Percentiles rank a stretch among this genome's conserved stretches.
Conservation (phyloP, 2,113 vertebrate species). For the Indicator indicator region DNA sequence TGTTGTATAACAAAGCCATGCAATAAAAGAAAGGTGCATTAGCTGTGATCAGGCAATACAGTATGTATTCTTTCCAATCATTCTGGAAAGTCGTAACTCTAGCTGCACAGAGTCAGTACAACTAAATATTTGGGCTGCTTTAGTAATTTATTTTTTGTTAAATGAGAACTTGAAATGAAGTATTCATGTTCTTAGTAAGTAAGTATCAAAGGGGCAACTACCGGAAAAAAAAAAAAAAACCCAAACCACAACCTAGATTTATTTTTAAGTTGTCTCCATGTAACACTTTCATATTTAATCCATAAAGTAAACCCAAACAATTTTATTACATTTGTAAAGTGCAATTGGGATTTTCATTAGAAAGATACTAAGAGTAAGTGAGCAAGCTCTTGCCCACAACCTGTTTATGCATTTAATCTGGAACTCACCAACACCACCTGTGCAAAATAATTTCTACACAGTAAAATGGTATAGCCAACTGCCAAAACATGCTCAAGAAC, state of each 20-base stretch:
- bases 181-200: not conserved
- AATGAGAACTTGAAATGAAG: not conserved
- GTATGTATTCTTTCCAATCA: not conserved
- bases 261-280: not conserved
- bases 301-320: not conserved
- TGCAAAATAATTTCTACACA: not conserved
- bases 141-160: not conserved
- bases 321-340: not conserved
- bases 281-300: not conserved
- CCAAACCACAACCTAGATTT: too few relatives aligned
- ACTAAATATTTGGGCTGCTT: not conserved
- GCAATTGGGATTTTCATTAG: not conserved
- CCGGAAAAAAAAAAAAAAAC: not conserved
- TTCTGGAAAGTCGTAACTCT: not conserved
- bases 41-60: not conserved
- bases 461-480: not conserved
- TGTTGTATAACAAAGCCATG: not conserved
- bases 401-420: not conserved
- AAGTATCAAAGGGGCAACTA: not conserved
- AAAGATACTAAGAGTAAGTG: not conserved
- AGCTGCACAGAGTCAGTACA: not conserved
- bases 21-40: not conserved
- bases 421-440: not conserved
- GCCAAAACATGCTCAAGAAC: rapidly evolving
- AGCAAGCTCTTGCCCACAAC: not conserved